Base-by-base conservation (phyloP, 1,140 invertebrate genomes). In the Sipha flava region DNA sequence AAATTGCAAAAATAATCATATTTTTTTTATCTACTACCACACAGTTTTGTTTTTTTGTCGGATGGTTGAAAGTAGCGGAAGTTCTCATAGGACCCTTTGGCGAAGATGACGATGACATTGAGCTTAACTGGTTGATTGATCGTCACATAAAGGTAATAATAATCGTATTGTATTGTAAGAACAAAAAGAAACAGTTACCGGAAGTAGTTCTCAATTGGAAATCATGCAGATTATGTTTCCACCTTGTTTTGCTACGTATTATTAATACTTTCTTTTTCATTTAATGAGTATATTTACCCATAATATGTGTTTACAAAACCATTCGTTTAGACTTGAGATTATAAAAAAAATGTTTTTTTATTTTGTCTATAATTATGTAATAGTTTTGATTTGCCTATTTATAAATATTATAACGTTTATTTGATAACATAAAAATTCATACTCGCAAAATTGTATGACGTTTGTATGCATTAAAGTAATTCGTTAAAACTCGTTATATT, bases 31-130 rank as follows among this genome's bases (percentile, higher is more conserved):
- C 37, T 40, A 6, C 10, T 40, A 40, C 10, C n/a, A n/a, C 90
- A 66, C 88, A 96, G 93, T 98, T 98, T 85, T 94, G 95, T 85
- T 98, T 98, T 86, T 98, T 97, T 88, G 92, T 98, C 83, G 96
- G 96, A 23, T 98, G 96, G 96, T 86, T 98, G 37, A 97, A 98
- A 90, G 94, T 96, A 21, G 94, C 94, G 16, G 94, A 96, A 85
- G 93, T 95, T 4, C 87, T 95, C 75, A 95, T 95, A 79, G 95
- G 95, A 88, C 94, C 94, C 3, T 97, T 97, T 84, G 95, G 95
- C 10, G 95, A 97, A 88, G 95, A 97, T 84, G 95, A 98, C 83
- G 95, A 97, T 84, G 95, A 97, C 85, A 96, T 95, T 83, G 95
- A 97, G 86, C 85, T 94, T 5, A 95, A 95, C 84, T 95, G 93